Base-by-base conservation (phyloP, 2,888 invertebrate genomes). In the Tethea ocularis region DNA sequence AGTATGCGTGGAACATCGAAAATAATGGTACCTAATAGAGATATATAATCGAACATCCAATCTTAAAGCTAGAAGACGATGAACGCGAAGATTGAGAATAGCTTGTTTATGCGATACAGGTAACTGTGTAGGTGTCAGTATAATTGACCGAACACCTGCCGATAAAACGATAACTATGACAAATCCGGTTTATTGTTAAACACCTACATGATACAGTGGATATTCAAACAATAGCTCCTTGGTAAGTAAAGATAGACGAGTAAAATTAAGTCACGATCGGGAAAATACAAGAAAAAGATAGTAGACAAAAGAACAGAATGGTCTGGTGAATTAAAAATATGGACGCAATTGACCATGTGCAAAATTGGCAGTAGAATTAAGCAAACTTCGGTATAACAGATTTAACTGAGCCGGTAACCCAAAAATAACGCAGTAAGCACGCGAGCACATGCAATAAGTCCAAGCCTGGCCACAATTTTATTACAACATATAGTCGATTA, bases 101-200 rank as follows among this genome's bases (percentile, higher is more conserved):
- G 63, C 64, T 72, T 66, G 63, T 61, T 72, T 66, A 63, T 61
- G 69, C 64, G 66, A 72, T 62, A 68, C 63, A 66, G 71, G 63
- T 73, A 64, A 59, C 62, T 58, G 69, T 71, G 76, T 79, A 67
- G 73, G 80, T 66, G 71, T 67, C 58, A 55, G 66, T 63, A 72
- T 69, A 67, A 69, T 62, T 68, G 63, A n/a, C n/a, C n/a, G n/a
- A 75, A 79, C 82, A 84, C 83, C 83, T 83, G 82, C 72, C 60
- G 53, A 52, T 57, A 54, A 46, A 36, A 59, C 57, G 52, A 59
- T 55, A 57, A 52, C 38, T 29, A 8, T 52, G 26, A 52, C 41
- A 20, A 55, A 61, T 62, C 60, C 59, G 58, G 60, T 62, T 58
- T 55, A 46, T 46, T 61, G 23, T 53, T 29, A 33, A 20, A 46